phyloP scores from a whole-genome alignment of 2,797 vertebrate species.

The Masticophis lateralis region DNA sequence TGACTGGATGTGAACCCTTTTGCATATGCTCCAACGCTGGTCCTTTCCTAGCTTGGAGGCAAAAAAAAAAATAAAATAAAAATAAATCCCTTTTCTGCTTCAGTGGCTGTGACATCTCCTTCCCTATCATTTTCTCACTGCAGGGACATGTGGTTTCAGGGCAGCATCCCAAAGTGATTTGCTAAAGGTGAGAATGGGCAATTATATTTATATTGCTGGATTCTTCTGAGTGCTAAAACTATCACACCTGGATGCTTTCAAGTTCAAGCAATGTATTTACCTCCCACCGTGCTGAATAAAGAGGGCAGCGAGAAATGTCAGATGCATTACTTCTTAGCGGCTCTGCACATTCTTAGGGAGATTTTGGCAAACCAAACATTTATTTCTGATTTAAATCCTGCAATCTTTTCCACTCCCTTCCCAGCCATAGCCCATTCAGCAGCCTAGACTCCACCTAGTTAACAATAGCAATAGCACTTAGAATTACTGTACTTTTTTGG shows the following conservation, averaged over 20 bases:
- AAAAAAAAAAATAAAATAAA: neutral
- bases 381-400: constrained; percentile 55
- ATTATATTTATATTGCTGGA: constrained; percentile 42
- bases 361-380: constrained; percentile 40
- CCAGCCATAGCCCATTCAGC: constrained; percentile 50
- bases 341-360: constrained; percentile 44
- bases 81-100: neutral
- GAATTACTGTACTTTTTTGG: too few species aligned
- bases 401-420: constrained; percentile 37
- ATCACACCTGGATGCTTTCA: constrained; percentile 51
- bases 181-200: constrained; percentile 32
- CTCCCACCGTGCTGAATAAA: constrained; percentile 49
- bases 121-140: constrained; percentile 31
- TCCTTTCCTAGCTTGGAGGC: neutral
- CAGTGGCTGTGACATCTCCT: neutral
- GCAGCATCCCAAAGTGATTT: constrained; percentile 37
- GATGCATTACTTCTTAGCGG: constrained; percentile 43
- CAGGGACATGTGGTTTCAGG: constrained; percentile 33
- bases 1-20: neutral
- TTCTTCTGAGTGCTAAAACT: constrained; percentile 46
- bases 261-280: constrained; percentile 44
- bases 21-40: neutral
- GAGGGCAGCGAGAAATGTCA: constrained; percentile 52
- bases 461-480: neutral
- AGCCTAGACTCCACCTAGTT: constrained; percentile 15